These are phyloP conservation scores for Merops nubicus DNA, from an alignment of 2,113 vertebrate species.

Conservation along the genomic window DNA sequence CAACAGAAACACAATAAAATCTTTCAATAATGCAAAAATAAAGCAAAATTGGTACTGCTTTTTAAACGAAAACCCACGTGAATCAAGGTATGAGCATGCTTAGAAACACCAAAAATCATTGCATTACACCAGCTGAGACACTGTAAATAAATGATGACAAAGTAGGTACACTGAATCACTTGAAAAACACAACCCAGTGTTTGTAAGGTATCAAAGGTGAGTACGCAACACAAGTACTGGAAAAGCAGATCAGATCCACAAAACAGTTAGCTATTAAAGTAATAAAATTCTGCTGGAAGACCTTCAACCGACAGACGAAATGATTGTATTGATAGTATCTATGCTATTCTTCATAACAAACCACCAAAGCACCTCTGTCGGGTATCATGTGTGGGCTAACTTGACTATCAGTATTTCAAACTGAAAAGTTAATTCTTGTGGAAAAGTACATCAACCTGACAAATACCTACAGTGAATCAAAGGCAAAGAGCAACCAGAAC, in stretches of 20 bases:
- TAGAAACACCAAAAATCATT: not conserved
- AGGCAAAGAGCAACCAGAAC: not conserved
- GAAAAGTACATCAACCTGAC: not conserved
- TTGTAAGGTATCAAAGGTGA: not conserved
- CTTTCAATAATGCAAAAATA: not conserved
- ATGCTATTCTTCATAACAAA: not conserved
- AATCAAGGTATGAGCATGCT: not conserved
- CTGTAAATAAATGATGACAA: not conserved
- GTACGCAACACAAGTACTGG: not conserved
- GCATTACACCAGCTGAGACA: not conserved
- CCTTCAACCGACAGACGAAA: not conserved
- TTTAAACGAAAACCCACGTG: not conserved
- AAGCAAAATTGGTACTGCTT: not conserved
- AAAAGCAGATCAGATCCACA: not conserved
- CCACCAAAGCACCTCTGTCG: not conserved
- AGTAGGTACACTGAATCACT: not conserved
- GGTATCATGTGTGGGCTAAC: accelerated
- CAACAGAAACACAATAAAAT: not conserved
- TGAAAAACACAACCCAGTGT: not conserved
- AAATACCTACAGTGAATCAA: not conserved
- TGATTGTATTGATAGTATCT: not conserved
- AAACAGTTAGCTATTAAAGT: not conserved
- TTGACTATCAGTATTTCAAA: not conserved
- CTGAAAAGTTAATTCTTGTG: not conserved
- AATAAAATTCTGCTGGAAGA: not conserved